Evolutionary conservation across 2,113 vertebrate species (phyloP), one percentile per base, ranked within the genome.

Genomic region (Cardinalis cardinalis): DNA sequence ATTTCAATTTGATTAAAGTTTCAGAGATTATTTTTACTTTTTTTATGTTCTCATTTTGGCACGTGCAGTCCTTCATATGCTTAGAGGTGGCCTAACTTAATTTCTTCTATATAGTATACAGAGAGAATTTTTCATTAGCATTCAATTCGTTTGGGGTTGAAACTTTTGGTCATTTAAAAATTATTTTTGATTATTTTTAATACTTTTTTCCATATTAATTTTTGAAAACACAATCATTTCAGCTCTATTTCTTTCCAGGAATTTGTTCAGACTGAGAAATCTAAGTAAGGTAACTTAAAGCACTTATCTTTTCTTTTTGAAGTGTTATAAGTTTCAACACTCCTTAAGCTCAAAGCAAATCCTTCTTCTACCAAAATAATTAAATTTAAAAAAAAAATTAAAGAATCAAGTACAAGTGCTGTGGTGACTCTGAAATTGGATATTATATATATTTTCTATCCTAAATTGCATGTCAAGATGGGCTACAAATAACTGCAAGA

Each of bases 1-100:
- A 40, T 19, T 70, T 44, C 10, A 16, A 8, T 66, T 59, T 63
- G 26, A 46, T 43, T 61, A 80, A 41, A 28, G 7, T 34, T 72
- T 19, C 0, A 0, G 40, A 49, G 28, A 44, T 75, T 25, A 31
- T 64, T 74, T 20, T 46, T 48, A 19, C 7, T 32, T 53, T 5
- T 46, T 61, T 18, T 28, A 1, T 20, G 29, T 24, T 70, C 63
- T 70, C 41, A 16, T 59, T 88, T 59, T 74, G 48, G 13, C 17
- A 60, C 15, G 36, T 88, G 10, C 12, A 56, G 4, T 40, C 31
- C 14, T 81, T 81, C 17, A 51, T 10, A 31, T 28, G 24, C 8
- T 46, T 49, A 24, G 2, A 66, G 19, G 7, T 55, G 29, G 60
- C 9, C 7, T 34, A 44, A 36, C 10, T 63, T 34, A 41, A 61